Evolutionary conservation across 2,797 vertebrate genomes (phyloP), one percentile per base, ranked within the genome.

Genomic region (Pseudotriccus pelzelni): DNA sequence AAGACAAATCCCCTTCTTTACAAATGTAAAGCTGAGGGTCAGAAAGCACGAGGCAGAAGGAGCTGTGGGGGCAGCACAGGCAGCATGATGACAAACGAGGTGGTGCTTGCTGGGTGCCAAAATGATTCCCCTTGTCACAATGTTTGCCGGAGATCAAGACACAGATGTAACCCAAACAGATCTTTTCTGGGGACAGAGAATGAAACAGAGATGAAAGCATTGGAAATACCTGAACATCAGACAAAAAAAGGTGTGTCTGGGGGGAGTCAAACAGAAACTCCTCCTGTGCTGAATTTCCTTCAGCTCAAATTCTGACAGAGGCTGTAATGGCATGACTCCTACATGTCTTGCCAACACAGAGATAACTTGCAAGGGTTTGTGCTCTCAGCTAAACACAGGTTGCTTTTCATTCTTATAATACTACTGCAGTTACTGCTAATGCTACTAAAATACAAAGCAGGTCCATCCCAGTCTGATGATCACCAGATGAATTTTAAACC

Each of bases 331-430:
- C 1, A 0, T 41, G 72, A 53, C 21, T 37, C 43, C 14, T 24
- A 0, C 0, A 0, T 12, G 28, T 19, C 28, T 44, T 5, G 1
- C 2, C 3, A 67, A 10, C 56, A 36, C 22, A 50, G 34, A 28
- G 39, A 19, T 1, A 2, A 19, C 0, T 0, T 21, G 32, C 58
- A 53, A 37, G 34, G 28, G 9, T 13, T 83, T 83, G 27, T 77
- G 82, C 22, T 70, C 83, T 59, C 23, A 64, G 56, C 32, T 27
- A 59, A 82, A 87, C 37, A 32, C 23, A 32, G 14, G 25, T 19
- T 1, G 0, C 19, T 75, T 36, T 47, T 73, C 53, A 62, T 44
- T 62, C 43, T 44, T 41, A n/a, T 23, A 56, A 15, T 6, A 28
- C 21, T 12, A 21, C n/a, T 76, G 23, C 41, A 49, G 15, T 34